Base-by-base conservation (phyloP, 92 coral and sea anemone genomes). In the Nematostella vectensis region DNA sequence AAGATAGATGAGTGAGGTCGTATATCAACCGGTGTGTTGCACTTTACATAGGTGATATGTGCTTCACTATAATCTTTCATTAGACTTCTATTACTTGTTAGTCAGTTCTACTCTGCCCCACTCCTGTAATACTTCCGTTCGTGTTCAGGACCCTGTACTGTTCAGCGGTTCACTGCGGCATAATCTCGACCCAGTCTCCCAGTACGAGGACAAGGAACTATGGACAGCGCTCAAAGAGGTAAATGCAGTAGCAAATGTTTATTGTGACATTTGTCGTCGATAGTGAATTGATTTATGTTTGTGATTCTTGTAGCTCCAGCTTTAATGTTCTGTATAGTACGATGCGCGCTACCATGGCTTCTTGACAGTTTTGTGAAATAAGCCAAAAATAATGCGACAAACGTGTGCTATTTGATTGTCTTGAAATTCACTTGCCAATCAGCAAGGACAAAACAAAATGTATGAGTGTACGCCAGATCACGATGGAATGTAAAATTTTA, bases 171-270 rank as follows among this genome's bases (percentile, higher is more conserved):
- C 95, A 0, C 69, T 89, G 20, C 75, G 89, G 3, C 61, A 74
- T 56, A 85, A 89, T 50, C 67, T 89, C 37, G 96, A 89, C 68
- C 96, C 96, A 30, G 80, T 73, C 40, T 28, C 68, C 37, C 78
- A 89, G 33, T 76, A 69, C 48, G 47, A 63, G 20, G 96, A 89
- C 53, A 27, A 61, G 1, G 95, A 85, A 36, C 53, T 89, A 47
- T 85, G 97, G 95, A 58, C 59, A 26, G 94, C 97, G 11, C 70
- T 89, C 9, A 72, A 67, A 24, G 83, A 85, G 95, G 97, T 85
- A 50, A 39, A 55, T 33, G 15, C 15, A 6, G 40, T 33, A 33
- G n/a, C n/a, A n/a, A n/a, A n/a, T n/a, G n/a, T n/a, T n/a, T n/a
- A n/a, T n/a, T 12, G 20, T n/a, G n/a, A n/a, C n/a, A n/a, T n/a